phyloP scores from a whole-genome alignment of 1,140 invertebrate species.

The Drosophila orosa region DNA sequence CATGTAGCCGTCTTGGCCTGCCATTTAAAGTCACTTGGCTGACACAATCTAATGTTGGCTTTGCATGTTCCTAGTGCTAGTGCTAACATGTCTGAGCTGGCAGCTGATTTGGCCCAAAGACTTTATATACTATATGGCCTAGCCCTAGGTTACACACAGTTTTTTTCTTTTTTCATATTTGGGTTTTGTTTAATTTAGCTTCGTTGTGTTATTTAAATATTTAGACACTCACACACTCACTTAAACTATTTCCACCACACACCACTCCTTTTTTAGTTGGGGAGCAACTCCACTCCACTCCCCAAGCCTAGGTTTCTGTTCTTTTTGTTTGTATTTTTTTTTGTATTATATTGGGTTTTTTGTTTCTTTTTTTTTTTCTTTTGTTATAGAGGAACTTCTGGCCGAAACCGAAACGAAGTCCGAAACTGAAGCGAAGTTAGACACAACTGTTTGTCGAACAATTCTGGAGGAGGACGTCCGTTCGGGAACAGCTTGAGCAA shows the following conservation, averaged over 20 bases:
- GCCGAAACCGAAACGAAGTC: conserved; percentile 27
- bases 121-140: background rate
- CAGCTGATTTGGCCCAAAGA: conserved; percentile 28
- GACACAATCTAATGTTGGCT: conserved; percentile 55
- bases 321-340: conserved; percentile 9
- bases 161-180: conserved; percentile 7
- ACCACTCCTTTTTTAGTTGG: conserved; percentile 24
- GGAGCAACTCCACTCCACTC: conserved; percentile 27
- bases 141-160: conserved; percentile 21
- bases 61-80: conserved; percentile 34
- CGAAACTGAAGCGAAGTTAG: conserved; percentile 40
- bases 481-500: conserved; percentile 71
- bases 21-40: conserved; percentile 47
- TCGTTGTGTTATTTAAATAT: conserved; percentile 50
- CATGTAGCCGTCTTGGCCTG: conserved; percentile 39
- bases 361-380: conserved; percentile 11
- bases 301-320: conserved; percentile 24
- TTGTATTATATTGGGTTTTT: conserved; percentile 20
- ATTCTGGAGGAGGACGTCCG: conserved; percentile 59
- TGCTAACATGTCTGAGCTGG: conserved; percentile 32
- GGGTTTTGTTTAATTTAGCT: conserved; percentile 35
- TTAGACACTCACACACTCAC: conserved; percentile 32
- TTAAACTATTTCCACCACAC: conserved; percentile 32
- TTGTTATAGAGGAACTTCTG: conserved; percentile 24
- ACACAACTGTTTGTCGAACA: conserved; percentile 7